These are phyloP conservation scores for Baronia brevicornis DNA, from an alignment of 2,888 invertebrate genomes.

Conservation along the genomic window DNA sequence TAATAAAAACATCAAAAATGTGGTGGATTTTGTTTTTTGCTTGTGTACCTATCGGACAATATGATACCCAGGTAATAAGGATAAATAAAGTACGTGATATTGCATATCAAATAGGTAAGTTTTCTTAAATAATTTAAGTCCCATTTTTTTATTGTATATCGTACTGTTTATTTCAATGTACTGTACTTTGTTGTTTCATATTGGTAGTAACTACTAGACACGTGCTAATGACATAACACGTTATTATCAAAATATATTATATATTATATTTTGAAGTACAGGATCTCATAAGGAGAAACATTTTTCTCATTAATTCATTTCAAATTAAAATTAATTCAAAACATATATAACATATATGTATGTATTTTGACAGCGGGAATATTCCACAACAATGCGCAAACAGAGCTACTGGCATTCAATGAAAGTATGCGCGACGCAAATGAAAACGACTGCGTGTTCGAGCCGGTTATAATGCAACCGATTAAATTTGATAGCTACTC, in stretches of 20 bases:
- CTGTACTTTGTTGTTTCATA: too few species aligned
- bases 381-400: conserved; percentile 36
- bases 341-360: neutral
- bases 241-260: too few species aligned
- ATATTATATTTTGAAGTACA: too few species aligned
- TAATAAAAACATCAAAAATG: conserved; percentile 24
- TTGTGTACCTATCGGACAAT: conserved; percentile 25
- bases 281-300: too few species aligned
- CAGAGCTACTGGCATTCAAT: conserved; percentile 46
- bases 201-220: too few species aligned
- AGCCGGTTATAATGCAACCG: conserved; percentile 39
- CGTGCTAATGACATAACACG: too few species aligned
- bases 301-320: too few species aligned
- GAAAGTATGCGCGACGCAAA: conserved; percentile 44
- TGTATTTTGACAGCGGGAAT: conserved; percentile 43
- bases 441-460: conserved; percentile 29
- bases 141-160: too few species aligned
- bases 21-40: conserved; percentile 28
- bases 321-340: neutral
- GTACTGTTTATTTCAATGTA: too few species aligned
- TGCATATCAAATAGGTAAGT: conserved; percentile 52
- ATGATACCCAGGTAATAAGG: conserved; percentile 32
- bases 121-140: conserved; percentile 1
- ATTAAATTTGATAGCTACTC: conserved; percentile 49
- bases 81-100: conserved; percentile 28